Percentiles rank a stretch among this genome's conserved stretches.
Evolutionary conservation across 2,797 vertebrate species (phyloP).

Genomic region (Steatocranus sp.): DNA sequence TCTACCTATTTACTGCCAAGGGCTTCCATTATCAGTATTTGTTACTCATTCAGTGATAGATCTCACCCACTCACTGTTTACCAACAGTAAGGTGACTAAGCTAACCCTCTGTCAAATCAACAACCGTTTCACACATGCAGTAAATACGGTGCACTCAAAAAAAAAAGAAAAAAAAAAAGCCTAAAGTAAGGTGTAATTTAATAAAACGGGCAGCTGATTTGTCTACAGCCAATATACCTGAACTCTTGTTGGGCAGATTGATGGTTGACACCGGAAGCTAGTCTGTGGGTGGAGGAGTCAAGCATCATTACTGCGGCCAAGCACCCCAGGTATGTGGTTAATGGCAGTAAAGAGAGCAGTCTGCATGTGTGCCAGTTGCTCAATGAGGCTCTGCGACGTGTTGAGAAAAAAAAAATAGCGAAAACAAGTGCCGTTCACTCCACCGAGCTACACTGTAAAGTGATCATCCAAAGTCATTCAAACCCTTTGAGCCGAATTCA

Average conservation of each 20-base stretch:
- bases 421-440: conserved; percentile 21
- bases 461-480: conserved; percentile 37
- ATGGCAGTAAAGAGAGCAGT: conserved; percentile 45
- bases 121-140: background rate
- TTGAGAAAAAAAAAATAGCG: background rate
- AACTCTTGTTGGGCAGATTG: conserved; percentile 45
- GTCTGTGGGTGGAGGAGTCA: conserved; percentile 56
- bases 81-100: conserved; percentile 8
- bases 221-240: background rate
- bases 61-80: conserved; percentile 14
- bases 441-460: conserved; percentile 20
- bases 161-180: background rate
- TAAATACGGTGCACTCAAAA: background rate
- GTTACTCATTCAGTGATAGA: conserved; percentile 25
- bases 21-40: conserved; percentile 39
- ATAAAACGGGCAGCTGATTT: background rate
- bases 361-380: conserved; percentile 49
- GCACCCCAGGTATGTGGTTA: conserved; percentile 61
- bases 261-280: conserved; percentile 43
- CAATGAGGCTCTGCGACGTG: conserved; percentile 44
- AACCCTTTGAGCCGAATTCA: conserved; percentile 28
- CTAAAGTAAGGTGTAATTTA: conserved; percentile 1
- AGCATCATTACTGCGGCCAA: conserved; percentile 63
- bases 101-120: background rate
- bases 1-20: conserved; percentile 43